Evolutionary conservation across 2,113 vertebrate species (phyloP), one percentile per base, ranked within the genome.

Genomic region (Oryzias melastigma): DNA sequence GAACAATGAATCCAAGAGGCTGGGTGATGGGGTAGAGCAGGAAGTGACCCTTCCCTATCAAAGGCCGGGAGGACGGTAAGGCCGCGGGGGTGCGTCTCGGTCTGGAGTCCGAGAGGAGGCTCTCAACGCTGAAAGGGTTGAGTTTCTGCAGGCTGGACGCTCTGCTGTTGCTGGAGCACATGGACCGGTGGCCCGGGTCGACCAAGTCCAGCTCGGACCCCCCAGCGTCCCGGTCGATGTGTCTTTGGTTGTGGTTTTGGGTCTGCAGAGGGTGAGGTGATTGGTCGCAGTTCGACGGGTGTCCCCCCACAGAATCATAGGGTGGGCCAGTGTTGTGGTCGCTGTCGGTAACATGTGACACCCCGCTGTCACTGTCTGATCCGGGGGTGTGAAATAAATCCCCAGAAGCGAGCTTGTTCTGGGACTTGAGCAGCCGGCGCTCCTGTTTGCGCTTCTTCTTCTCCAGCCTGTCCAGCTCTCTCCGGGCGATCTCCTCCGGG

Each of bases 391-490:
- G 94, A 63, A 95, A 91, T 76, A 95, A 92, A 82, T 97, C 92
- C 72, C 94, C 91, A 16, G 92, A 86, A 48, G 89, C 64, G 44
- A 92, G 90, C 69, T 94, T 95, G 83, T 89, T 91, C 91, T 98
- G 97, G 88, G 93, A 92, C 89, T 94, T 95, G 65, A 98, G 91
- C 64, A 98, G 91, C 77, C 96, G 94, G 61, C 94, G 95, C 77
- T 99, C 97, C 82, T 98, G 96, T 53, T 98, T 99, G 14, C 96
- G 92, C 43, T 95, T 97, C 89, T 97, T 99, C 82, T 98, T 99
- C 86, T 98, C 97, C 91, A 95, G 77, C 72, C 95, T 89, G 85
- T 97, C 96, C 78, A 95, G 91, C 65, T 98, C 96, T 64, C 97
- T 93, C 42, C 96, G 92, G 54, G 96, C 96, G 73, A 99, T 99